These are phyloP conservation scores for Holacanthella duospinosa DNA, from an alignment of 2,888 invertebrate species.

Conservation along the genomic window DNA sequence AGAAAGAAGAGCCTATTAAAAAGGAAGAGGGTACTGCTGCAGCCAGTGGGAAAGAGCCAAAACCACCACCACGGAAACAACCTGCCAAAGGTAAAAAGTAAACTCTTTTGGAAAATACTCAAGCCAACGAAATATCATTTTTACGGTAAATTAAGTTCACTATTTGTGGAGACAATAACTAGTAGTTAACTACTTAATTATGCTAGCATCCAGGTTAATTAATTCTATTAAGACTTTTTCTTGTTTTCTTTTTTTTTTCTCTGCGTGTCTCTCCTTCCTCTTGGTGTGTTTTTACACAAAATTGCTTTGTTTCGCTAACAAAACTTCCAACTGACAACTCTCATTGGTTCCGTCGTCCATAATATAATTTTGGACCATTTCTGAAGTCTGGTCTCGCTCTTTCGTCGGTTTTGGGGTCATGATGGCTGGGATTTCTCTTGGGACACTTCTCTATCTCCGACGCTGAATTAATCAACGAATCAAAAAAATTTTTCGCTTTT, in stretches of 20 bases:
- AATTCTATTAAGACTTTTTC: not conserved
- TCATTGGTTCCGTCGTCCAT: no score
- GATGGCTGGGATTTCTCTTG: not conserved
- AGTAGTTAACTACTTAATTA: not conserved
- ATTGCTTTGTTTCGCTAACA: no score
- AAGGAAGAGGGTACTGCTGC: constrained; percentile 34
- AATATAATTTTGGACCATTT: no score
- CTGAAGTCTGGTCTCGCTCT: not conserved
- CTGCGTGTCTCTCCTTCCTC: not conserved
- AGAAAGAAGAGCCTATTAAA: constrained; percentile 37
- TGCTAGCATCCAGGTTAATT: not conserved
- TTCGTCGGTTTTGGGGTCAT: not conserved
- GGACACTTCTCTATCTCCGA: not conserved
- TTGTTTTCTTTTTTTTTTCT: not conserved
- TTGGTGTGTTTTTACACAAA: no score
- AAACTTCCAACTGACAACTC: no score
- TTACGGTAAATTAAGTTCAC: not conserved
- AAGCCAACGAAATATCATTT: not conserved
- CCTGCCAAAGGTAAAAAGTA: constrained; percentile 31
- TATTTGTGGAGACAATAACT: not conserved
- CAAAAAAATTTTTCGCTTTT: not conserved
- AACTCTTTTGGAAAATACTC: not conserved
- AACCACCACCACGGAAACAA: constrained; percentile 40
- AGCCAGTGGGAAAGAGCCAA: constrained; percentile 42
- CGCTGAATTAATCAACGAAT: not conserved